Base-by-base conservation (phyloP, 2,888 invertebrate species). In the Fabriciana adippe region DNA sequence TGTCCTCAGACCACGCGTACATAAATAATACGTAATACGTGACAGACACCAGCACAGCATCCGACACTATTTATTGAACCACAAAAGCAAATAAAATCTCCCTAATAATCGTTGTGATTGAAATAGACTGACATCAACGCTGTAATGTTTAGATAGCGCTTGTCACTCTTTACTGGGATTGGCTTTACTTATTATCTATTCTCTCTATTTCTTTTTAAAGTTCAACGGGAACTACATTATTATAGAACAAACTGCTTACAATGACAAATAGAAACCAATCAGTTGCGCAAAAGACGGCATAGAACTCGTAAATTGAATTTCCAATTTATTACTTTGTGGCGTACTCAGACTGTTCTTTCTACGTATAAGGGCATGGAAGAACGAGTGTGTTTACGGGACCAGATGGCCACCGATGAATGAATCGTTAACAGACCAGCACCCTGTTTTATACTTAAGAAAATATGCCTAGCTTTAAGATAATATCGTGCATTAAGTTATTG, bases 401-500 rank as follows among this genome's bases (percentile, higher is more conserved):
- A 90, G 87, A 89, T 90, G 89, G 88, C 83, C 76, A 74, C 73
- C 83, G 81, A 83, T 86, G 88, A 89, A 86, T 88, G 86, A 85
- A 80, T 81, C 84, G 86, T 86, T 89, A 89, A 89, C 73, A 66
- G 70, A 68, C 71, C 72, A 73, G 73, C 73, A 68, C 69, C 67
- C 71, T 68, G 70, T 69, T 72, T 50, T 54, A 56, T 64, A 57
- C 53, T 56, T 55, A 62, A 45, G 21, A 60, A 66, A 64, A 72
- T 65, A 54, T 48, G 55, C 35, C 48, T 45, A 47, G 57, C 65
- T 66, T 54, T 61, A 35, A 61, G 60, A 61, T 66, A 66, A 35
- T 51, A 57, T 51, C 18, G 68, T 73, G 68, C 64, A 60, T 67
- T 50, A 41, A 60, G 21, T 67, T 61, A 63, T 53, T 64, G 55